Evolutionary conservation across 1,140 invertebrate species (phyloP).

Genomic region (Cyrtorhinus lividipennis): DNA sequence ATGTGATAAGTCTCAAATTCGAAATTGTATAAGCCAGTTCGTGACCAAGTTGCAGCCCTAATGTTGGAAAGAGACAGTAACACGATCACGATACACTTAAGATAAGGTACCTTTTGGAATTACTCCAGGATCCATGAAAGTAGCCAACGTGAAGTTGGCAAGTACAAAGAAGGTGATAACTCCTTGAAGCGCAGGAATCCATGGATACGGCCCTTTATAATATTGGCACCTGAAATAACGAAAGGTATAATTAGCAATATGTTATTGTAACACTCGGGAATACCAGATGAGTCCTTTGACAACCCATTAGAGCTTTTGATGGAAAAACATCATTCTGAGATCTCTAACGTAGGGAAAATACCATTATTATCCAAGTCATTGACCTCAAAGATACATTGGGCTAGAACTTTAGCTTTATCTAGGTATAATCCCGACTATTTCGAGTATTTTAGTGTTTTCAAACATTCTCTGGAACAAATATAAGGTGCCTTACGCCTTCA

Average conservation of each 20-base stretch:
- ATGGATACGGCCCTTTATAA: constrained; percentile 63
- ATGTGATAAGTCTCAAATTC: no score
- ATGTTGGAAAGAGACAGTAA: no score
- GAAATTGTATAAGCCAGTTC: no score
- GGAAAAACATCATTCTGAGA: not conserved
- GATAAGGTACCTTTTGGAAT: constrained; percentile 90
- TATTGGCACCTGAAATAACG: constrained; percentile 65
- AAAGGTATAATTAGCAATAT: constrained; percentile 21
- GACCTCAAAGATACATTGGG: not conserved
- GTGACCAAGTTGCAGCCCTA: no score
- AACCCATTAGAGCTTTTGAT: not conserved
- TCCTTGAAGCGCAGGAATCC: constrained; percentile 83
- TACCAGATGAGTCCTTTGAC: no score
- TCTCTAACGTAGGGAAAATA: no score
- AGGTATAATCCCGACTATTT: no score
- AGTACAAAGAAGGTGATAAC: constrained; percentile 93
- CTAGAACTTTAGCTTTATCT: not conserved
- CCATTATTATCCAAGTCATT: not conserved
- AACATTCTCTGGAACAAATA: no score
- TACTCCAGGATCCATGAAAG: constrained; percentile 98
- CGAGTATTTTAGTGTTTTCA: no score
- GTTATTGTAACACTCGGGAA: no score
- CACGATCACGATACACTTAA: no score
- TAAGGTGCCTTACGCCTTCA: no score
- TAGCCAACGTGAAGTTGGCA: constrained; percentile 94